A percentile compares a stretch with the other conserved stretches of the same genome.
Conservation (phyloP, 2,888 invertebrate genomes). For the Eudemis profundana region DNA sequence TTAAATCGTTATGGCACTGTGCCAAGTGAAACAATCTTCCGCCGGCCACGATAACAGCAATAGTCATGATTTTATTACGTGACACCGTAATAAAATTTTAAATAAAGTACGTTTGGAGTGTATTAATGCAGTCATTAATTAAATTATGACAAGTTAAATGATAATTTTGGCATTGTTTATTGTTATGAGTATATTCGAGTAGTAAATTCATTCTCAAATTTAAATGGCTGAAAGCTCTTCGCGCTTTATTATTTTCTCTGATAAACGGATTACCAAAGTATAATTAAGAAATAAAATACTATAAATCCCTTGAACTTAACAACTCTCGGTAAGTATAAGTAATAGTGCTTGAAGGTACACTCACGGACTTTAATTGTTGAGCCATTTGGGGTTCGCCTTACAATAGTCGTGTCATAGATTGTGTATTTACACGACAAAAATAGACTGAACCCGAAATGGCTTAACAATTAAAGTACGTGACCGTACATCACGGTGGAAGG, state of each 20-base stretch:
- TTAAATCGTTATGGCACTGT: slow-evolving; percentile 79
- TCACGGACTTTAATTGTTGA: too few relatives aligned
- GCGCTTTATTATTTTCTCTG: slow-evolving; percentile 22
- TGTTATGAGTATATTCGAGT: slow-evolving; percentile 14
- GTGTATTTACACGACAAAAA: too few relatives aligned
- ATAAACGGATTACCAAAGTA: neutral
- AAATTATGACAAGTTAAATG: slow-evolving; percentile 44
- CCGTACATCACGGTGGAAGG: too few relatives aligned
- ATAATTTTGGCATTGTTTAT: slow-evolving; percentile 28
- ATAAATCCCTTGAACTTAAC: too few relatives aligned
- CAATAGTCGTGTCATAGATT: too few relatives aligned
- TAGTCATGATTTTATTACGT: slow-evolving; percentile 74
- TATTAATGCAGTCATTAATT: slow-evolving; percentile 48
- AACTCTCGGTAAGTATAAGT: too few relatives aligned
- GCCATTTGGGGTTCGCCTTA: too few relatives aligned
- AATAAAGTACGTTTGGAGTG: slow-evolving; percentile 60
- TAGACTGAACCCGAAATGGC: too few relatives aligned
- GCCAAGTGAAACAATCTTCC: slow-evolving; percentile 84
- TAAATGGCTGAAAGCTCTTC: slow-evolving; percentile 16
- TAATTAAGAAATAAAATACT: neutral
- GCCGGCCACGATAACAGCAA: slow-evolving; percentile 71
- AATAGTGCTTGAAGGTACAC: too few relatives aligned
- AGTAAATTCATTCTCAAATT: slow-evolving; percentile 26
- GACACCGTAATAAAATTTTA: slow-evolving; percentile 69
- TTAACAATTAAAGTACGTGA: too few relatives aligned